These are phyloP conservation scores for Channa argus DNA, from an alignment of 2,113 vertebrate genomes.

Conservation along the genomic window DNA sequence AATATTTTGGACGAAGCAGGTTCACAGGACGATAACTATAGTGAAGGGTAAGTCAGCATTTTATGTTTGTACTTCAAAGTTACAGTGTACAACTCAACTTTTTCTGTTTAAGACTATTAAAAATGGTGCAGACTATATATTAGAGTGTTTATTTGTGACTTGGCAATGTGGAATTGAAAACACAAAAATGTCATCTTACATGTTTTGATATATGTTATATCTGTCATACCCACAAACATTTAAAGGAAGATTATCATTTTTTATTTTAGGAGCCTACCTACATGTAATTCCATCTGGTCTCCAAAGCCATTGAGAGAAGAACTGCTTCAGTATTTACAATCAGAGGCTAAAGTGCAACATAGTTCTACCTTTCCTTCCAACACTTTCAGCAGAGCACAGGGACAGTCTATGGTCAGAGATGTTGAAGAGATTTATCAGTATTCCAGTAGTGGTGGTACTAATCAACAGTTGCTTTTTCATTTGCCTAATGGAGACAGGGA, in stretches of 20 bases:
- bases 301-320: conserved; percentile 77
- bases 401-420: conserved; percentile 73
- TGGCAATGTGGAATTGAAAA: background rate
- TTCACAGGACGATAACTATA: conserved; percentile 83
- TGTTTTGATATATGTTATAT: background rate
- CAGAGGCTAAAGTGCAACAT: conserved; percentile 82
- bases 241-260: conserved; percentile 22
- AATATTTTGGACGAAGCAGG: conserved; percentile 93
- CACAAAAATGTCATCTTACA: background rate
- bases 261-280: conserved; percentile 83
- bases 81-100: no score
- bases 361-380: conserved; percentile 78
- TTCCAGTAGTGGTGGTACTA: conserved; percentile 49
- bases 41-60: conserved; percentile 86
- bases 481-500: conserved; percentile 60
- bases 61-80: background rate
- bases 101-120: no score
- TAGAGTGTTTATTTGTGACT: background rate
- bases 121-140: background rate
- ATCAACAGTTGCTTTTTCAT: conserved; percentile 63
- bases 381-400: conserved; percentile 76
- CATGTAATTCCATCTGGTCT: conserved; percentile 87
- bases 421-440: conserved; percentile 54
- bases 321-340: conserved; percentile 81
- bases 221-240: background rate